phyloP scores from a whole-genome alignment of 2,113 vertebrate species.

The Gadus chalcogrammus region DNA sequence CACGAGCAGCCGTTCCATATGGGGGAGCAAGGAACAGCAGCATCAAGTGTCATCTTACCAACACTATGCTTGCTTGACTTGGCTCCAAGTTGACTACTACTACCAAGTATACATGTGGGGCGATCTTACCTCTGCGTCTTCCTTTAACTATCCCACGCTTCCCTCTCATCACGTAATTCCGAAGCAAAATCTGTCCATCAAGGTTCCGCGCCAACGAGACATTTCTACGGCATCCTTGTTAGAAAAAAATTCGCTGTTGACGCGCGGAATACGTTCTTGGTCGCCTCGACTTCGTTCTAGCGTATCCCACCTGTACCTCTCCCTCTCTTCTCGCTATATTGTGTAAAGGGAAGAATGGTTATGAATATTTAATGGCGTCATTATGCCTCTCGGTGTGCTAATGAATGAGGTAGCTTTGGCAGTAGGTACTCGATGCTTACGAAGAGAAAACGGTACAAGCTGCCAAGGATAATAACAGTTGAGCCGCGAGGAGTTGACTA shows the following conservation, averaged over 20 bases:
- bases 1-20: constrained; percentile 59
- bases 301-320: constrained; percentile 30
- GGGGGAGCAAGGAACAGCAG: constrained; percentile 44
- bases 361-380: constrained; percentile 88
- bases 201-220: constrained; percentile 19
- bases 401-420: constrained; percentile 61
- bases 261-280: constrained; percentile 5
- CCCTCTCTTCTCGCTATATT: constrained; percentile 39
- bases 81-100: constrained; percentile 24
- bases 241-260: constrained; percentile 18
- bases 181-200: constrained; percentile 59
- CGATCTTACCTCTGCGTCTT: constrained; percentile 34
- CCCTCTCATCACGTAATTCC: constrained; percentile 60
- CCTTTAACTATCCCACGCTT: constrained; percentile 36
- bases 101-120: constrained; percentile 24
- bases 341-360: constrained; percentile 54
- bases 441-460: constrained; percentile 40
- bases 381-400: constrained; percentile 74
- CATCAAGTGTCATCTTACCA: constrained; percentile 66
- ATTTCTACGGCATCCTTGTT: constrained; percentile 46
- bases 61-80: constrained; percentile 23
- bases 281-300: neutral
- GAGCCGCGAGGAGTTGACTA: neutral
- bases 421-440: constrained; percentile 54
- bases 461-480: constrained; percentile 16